A percentile compares a stretch with the other conserved stretches of the same genome.
Conservation (phyloP, 2,797 vertebrate species). For the Paramormyrops hopkinsi region DNA sequence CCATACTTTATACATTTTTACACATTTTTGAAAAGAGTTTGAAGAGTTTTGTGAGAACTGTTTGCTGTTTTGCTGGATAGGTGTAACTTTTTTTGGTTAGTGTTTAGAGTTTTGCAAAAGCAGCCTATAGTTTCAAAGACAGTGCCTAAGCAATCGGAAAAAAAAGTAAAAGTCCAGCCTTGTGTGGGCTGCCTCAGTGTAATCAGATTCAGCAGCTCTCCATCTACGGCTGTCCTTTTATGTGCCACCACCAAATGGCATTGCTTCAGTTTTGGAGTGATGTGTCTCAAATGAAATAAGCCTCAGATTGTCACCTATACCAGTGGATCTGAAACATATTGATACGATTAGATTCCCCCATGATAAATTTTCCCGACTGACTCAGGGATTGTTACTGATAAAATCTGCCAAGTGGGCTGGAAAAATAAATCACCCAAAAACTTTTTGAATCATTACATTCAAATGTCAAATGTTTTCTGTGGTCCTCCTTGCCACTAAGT, state of each 20-base stretch:
- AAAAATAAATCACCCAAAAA: neutral
- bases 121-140: neutral
- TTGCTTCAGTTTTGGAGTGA: neutral
- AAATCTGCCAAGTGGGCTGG: neutral
- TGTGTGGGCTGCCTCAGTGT: neutral
- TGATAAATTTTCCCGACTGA: neutral
- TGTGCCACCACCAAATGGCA: neutral
- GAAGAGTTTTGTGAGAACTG: neutral
- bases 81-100: neutral
- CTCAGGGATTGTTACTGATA: neutral
- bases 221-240: neutral
- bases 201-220: neutral
- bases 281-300: neutral
- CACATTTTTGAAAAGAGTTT: neutral
- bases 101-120: neutral
- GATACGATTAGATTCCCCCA: neutral
- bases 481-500: neutral
- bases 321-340: neutral
- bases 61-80: neutral
- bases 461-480: neutral
- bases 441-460: neutral
- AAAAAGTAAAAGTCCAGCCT: neutral
- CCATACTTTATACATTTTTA: neutral
- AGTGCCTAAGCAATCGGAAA: neutral
- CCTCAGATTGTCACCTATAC: neutral